Conservation (phyloP, 1,140 invertebrate genomes). For the Cryptotermes secundus region DNA sequence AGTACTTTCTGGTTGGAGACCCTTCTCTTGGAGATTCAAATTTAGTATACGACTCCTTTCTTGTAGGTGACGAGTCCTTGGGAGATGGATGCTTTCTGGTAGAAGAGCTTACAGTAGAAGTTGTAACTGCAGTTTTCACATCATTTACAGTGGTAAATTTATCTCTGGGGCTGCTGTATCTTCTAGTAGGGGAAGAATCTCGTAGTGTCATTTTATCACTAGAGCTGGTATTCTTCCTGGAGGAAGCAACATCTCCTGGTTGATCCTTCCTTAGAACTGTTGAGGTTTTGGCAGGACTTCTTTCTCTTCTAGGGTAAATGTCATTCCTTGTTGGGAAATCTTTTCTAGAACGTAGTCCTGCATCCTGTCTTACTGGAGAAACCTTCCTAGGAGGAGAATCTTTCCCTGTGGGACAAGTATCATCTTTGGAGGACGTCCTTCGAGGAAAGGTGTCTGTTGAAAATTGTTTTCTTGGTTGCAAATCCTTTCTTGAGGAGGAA, state of each 20-base stretch:
- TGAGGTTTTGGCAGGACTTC: neutral
- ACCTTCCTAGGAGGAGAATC: neutral
- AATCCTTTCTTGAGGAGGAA: neutral
- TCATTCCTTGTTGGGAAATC: neutral
- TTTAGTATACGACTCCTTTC: neutral
- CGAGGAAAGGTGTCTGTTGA: neutral
- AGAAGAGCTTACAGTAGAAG: neutral
- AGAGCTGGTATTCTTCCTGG: neutral
- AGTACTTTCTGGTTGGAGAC: neutral
- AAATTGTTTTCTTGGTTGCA: neutral
- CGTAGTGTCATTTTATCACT: neutral
- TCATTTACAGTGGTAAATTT: too few relatives aligned
- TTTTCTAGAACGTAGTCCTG: neutral
- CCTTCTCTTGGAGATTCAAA: neutral
- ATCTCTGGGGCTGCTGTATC: neutral
- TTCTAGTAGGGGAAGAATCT: neutral
- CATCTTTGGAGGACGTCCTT: neutral
- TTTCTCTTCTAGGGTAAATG: neutral
- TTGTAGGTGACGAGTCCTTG: neutral
- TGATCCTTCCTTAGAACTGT: neutral
- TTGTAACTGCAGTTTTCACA: neutral
- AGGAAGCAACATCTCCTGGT: neutral
- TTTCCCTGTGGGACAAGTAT: neutral
- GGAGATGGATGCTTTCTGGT: slow-evolving; percentile 1
- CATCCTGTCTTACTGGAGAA: neutral